Evolutionary conservation across 2,888 invertebrate species (phyloP).

Genomic region (Doris montereyensis): DNA sequence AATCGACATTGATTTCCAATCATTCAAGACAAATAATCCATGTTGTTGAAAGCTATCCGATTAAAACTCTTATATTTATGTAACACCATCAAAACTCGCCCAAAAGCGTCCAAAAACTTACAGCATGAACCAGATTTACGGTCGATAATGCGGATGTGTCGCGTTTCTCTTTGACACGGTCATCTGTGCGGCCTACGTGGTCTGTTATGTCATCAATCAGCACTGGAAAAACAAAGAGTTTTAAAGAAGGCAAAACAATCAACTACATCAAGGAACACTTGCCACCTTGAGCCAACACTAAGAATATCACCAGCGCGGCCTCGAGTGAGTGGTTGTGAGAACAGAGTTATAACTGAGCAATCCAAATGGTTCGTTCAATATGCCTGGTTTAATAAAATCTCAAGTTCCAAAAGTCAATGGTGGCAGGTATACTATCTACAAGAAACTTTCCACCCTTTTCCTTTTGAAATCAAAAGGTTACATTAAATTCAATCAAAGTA

Average conservation of each 20-base stretch:
- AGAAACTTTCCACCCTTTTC: too few relatives aligned
- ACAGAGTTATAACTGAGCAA: too few relatives aligned
- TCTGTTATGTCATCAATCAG: slow-evolving; percentile 84
- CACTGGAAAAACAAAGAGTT: slow-evolving; percentile 74
- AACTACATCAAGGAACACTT: too few relatives aligned
- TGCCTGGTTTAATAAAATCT: too few relatives aligned
- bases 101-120: slow-evolving; percentile 67
- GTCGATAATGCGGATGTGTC: slow-evolving; percentile 79
- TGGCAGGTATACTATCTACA: too few relatives aligned
- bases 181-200: slow-evolving; percentile 81
- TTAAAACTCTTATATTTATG: neutral
- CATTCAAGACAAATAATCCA: neutral
- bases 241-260: neutral
- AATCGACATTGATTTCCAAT: neutral
- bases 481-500: too few relatives aligned
- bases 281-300: too few relatives aligned
- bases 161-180: slow-evolving; percentile 81
- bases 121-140: slow-evolving; percentile 82
- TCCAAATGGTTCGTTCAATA: too few relatives aligned
- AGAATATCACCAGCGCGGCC: too few relatives aligned
- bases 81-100: neutral
- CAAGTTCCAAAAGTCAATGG: too few relatives aligned
- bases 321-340: too few relatives aligned
- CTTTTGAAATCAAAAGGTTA: too few relatives aligned
- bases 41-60: neutral